Evolutionary conservation across 2,797 vertebrate species (phyloP), one percentile per base, ranked within the genome.

Genomic region (Pangasius larnaudii): DNA sequence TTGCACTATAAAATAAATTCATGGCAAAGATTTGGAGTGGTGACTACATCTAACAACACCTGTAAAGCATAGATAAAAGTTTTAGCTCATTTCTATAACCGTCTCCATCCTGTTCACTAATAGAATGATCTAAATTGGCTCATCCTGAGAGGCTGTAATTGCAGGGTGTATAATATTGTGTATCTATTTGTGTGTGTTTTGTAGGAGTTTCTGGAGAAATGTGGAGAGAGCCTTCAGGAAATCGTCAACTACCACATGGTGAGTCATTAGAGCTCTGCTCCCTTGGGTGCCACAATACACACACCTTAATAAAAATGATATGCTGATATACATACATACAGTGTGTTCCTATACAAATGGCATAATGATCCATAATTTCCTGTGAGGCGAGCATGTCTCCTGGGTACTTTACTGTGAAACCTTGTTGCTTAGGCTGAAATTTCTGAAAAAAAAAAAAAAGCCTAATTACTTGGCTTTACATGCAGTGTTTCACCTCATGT

Each of bases 241-340:
- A 97, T 97, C 94, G 96, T 97, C 87, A 97, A 97, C 94, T 97
- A 97, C 78, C 97, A 98, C 93, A 97, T 96, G 96, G 97, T 98
- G 91, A 96, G 96, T 51, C n/a, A 53, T 69, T 3, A 49, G 78
- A 61, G 56, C 79, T 61, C 79, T 3, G 6, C 36, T 61, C 13
- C 5, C 24, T 42, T 8, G 53, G 33, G 14, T 27, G 58, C 79
- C 56, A 61, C 5, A 14, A 39, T 24, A 33, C 56, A 42, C 56
- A 42, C 58, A 42, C 58, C 79, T 18, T 63, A 82, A 82, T 82
- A 53, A 69, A 51, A 84, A 19, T 5, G 0, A 8, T 24, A 19
- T 84, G 13, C 24, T 10, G 13, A 39, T 39, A 27, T 11, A 42
- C 16, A 69, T 69, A 22, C 9, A 33, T 36, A 69, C 22, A 10